phyloP scores from a whole-genome alignment of 2,797 vertebrate species.

The Benthosema pterotum region DNA sequence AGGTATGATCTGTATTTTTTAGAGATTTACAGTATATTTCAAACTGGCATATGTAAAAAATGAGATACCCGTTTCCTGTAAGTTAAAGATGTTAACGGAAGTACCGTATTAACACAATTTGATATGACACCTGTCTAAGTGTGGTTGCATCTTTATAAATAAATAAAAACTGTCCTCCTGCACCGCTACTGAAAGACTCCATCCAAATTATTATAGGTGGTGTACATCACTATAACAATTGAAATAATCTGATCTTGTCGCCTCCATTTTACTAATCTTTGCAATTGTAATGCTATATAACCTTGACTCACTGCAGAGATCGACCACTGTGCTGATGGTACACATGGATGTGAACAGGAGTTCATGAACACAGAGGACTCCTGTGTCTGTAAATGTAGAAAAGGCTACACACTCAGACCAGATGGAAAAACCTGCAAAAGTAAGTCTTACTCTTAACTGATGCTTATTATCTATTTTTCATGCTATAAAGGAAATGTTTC shows the following conservation, averaged over 20 bases:
- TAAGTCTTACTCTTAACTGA: constrained; percentile 2
- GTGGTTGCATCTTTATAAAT: too few relatives aligned
- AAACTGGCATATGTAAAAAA: not conserved
- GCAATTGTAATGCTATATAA: not conserved
- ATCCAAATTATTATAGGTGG: too few relatives aligned
- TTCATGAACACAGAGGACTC: constrained; percentile 82
- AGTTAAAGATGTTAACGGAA: too few relatives aligned
- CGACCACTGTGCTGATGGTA: constrained; percentile 81
- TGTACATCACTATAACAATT: not conserved
- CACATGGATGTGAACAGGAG: constrained; percentile 87
- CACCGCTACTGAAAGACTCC: too few relatives aligned
- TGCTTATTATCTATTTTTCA: too few relatives aligned
- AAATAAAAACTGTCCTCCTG: too few relatives aligned
- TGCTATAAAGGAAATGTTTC: too few relatives aligned
- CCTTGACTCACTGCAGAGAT: constrained; percentile 68
- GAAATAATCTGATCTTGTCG: not conserved
- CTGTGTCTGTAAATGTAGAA: constrained; percentile 84
- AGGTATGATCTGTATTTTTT: not conserved
- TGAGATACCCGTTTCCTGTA: too few relatives aligned
- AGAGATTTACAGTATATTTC: too few relatives aligned
- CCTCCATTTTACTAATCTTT: not conserved
- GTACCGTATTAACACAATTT: too few relatives aligned
- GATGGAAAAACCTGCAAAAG: constrained; percentile 84
- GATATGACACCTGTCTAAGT: too few relatives aligned
- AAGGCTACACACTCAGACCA: constrained; percentile 80